Conservation (phyloP, 2,888 invertebrate genomes). For the Tetramorium bicarinatum region DNA sequence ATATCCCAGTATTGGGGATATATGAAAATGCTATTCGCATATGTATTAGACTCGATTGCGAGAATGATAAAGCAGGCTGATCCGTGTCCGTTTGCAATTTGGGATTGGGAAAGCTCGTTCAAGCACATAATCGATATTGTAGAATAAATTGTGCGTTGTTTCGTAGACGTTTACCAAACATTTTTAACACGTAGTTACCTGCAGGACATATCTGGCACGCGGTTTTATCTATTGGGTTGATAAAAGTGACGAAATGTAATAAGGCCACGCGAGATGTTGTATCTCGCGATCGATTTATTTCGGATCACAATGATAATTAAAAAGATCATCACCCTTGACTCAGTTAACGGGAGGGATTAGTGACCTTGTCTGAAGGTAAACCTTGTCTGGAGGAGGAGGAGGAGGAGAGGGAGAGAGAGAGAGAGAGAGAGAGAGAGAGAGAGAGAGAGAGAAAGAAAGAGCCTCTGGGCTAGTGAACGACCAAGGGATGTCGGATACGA, state of each 20-base stretch:
- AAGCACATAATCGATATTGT: neutral
- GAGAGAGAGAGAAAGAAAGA: constrained; percentile 17
- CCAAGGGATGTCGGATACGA: constrained; percentile 70
- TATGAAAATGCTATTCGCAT: constrained; percentile 56
- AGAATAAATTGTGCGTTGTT: neutral
- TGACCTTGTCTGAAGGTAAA: constrained; percentile 67
- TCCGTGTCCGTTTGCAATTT: neutral
- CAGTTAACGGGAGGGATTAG: constrained; percentile 48
- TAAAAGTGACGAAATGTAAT: neutral
- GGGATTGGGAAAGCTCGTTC: neutral
- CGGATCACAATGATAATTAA: neutral
- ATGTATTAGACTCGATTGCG: constrained; percentile 42
- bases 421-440: neutral
- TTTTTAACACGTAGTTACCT: neutral
- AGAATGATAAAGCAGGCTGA: neutral
- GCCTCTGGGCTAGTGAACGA: constrained; percentile 58
- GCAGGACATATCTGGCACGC: neutral
- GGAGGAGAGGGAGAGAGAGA: constrained; percentile 18
- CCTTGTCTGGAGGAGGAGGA: neutral
- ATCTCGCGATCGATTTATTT: neutral
- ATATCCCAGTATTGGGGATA: neutral
- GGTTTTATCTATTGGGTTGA: too few relatives aligned
- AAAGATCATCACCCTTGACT: constrained; percentile 73
- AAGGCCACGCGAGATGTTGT: neutral
- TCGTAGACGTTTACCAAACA: neutral